Conservation (phyloP, 2,888 invertebrate species). For the Timema podura region DNA sequence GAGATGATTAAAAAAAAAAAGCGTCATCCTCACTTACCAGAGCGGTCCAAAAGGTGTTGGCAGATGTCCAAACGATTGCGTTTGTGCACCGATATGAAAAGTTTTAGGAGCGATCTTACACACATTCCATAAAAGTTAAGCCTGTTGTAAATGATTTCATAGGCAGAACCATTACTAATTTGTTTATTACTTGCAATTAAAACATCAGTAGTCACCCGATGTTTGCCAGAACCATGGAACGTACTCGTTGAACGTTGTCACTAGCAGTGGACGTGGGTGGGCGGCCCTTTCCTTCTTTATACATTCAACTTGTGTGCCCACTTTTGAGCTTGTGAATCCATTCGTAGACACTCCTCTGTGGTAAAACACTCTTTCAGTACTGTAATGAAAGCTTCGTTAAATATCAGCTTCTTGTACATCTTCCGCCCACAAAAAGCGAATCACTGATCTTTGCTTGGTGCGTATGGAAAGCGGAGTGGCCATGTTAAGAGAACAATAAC, state of each 20-base stretch:
- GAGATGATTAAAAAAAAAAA: not conserved
- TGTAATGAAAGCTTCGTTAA: conserved; percentile 18
- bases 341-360: conserved; percentile 19
- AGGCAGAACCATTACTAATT: conserved; percentile 15
- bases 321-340: conserved; percentile 24
- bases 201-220: conserved; percentile 14
- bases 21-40: not conserved
- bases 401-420: conserved; percentile 16
- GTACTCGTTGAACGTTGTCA: conserved; percentile 17
- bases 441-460: no score
- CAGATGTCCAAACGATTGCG: not conserved
- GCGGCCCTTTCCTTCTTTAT: conserved; percentile 17
- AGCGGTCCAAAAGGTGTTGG: not conserved
- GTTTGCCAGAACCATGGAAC: conserved; percentile 17
- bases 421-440: conserved; percentile 1
- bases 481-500: no score
- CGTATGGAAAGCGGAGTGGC: no score
- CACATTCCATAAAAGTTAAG: conserved; percentile 22
- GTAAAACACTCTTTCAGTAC: conserved; percentile 22
- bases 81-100: conserved; percentile 2
- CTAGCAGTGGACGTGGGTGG: conserved; percentile 18
- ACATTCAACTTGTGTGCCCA: conserved; percentile 20
- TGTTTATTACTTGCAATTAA: not conserved
- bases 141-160: conserved; percentile 12
- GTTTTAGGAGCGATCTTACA: conserved; percentile 20